Evolutionary conservation across 2,113 vertebrate species (phyloP), one percentile per base, ranked within the genome.

Genomic region (Aspiorhynchus laticeps): DNA sequence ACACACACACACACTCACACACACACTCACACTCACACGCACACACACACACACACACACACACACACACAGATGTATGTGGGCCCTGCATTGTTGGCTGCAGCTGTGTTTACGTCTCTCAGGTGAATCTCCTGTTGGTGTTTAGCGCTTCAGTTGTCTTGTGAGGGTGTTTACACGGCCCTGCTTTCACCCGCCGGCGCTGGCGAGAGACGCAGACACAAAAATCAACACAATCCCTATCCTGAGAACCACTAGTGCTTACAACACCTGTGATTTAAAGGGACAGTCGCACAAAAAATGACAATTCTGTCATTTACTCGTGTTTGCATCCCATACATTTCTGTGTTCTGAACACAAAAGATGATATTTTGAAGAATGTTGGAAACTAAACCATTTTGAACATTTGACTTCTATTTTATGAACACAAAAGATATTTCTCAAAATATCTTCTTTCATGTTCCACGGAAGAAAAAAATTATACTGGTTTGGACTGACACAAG

Each of bases 1-100:
- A 2, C 24, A 17, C 28, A 7, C 14, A 69, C 28, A 69, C 15
- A 19, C 21, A n/a, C 1, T 8, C 21, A 24, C 56, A 24, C 21
- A 7, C 19, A 24, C 7, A 61, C 19, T 9, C 19, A 61, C 56
- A 53, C 15, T 0, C 51, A 59, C 53, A 24, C 17, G 2, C 43
- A 12, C 10, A 46, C 46, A 12, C 41, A 43, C 41, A 9, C 41
- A 43, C 41, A 9, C 48, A 51, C 48, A 51, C 48, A 51, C 41
- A 31, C 11, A 33, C 31, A 33, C 28, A 21, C 17, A 33, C 43
- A 28, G 74, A 77, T 28, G 12, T 48, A 46, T 48, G 74, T 28
- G 24, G 74, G 74, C 15, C 74, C 74, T 48, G 43, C n/a, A 77
- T 48, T 77, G 43, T 77, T 28, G 26, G 9, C 46, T 53, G 75